Conservation (phyloP, 2,113 vertebrate genomes). For the Pterophyllum scalare region DNA sequence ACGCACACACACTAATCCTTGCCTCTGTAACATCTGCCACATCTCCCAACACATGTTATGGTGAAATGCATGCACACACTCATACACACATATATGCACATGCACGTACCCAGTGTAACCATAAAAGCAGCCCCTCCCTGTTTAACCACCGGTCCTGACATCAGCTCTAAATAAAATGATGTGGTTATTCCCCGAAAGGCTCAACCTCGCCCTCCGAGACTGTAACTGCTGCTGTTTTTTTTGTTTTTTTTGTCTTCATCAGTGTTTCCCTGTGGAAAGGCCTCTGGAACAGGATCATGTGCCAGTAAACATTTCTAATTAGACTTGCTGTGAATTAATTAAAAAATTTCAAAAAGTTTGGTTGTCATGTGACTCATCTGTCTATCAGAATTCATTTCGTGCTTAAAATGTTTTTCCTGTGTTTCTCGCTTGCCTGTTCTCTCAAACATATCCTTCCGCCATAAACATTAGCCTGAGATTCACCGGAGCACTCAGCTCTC, state of each 20-base stretch:
- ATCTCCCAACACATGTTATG: constrained; percentile 67
- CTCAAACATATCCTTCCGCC: background rate
- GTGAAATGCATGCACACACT: constrained; percentile 40
- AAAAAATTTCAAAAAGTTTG: background rate
- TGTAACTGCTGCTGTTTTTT: constrained; percentile 22
- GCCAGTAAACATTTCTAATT: constrained; percentile 14
- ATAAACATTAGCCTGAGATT: background rate
- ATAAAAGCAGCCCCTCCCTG: constrained; percentile 62
- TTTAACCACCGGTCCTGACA: constrained; percentile 68
- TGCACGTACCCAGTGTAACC: constrained; percentile 22
- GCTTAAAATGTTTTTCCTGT: background rate
- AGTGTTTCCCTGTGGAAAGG: constrained; percentile 44
- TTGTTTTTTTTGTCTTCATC: constrained; percentile 28
- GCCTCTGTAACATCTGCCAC: constrained; percentile 71
- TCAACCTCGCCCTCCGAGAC: constrained; percentile 53
- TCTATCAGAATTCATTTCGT: background rate
- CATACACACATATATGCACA: constrained; percentile 26
- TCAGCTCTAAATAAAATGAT: constrained; percentile 69
- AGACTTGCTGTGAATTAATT: background rate
- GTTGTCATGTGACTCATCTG: background rate
- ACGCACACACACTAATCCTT: constrained; percentile 62
- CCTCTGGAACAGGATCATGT: constrained; percentile 26
- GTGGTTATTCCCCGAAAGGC: constrained; percentile 55
- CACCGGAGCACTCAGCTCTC: background rate
- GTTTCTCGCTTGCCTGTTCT: background rate